Evolutionary conservation across 2,113 vertebrate genomes (phyloP).

Genomic region (Ictidomys tridecemlineatus): DNA sequence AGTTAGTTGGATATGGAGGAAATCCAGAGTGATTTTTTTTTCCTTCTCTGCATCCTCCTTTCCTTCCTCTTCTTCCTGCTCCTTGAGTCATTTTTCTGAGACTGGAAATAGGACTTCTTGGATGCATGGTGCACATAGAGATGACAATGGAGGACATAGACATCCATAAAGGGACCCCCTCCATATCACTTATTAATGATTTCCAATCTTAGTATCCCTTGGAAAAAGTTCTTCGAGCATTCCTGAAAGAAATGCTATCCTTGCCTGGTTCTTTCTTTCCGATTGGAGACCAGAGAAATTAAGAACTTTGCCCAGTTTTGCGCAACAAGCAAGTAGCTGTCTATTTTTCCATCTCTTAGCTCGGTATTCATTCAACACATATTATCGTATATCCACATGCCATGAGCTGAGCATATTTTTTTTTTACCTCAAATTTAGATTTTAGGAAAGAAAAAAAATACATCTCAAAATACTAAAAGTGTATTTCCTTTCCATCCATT

Average conservation of each 20-base stretch:
- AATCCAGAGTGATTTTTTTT: background rate
- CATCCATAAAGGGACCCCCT: background rate
- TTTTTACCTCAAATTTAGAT: background rate
- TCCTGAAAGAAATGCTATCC: background rate
- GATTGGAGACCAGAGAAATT: background rate
- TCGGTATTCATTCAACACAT: background rate
- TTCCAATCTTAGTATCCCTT: background rate
- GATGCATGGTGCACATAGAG: background rate
- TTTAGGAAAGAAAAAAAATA: conserved; percentile 27
- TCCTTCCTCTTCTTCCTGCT: background rate
- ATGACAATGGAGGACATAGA: background rate
- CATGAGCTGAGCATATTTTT: background rate
- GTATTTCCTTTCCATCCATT: background rate
- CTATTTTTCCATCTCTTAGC: background rate
- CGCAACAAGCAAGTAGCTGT: background rate
- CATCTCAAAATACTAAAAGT: background rate
- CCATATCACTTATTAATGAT: background rate
- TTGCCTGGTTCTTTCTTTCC: background rate
- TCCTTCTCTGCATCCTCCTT: background rate
- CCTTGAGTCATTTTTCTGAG: background rate
- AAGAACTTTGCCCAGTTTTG: background rate
- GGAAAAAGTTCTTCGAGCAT: background rate
- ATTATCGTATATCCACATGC: background rate
- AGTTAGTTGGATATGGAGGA: background rate
- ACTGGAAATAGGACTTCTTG: background rate